A percentile compares a stretch with the other conserved stretches of the same genome.
phyloP scores from a whole-genome alignment of 2,113 vertebrate genomes.

The Cyprinodon brontotheroides region DNA sequence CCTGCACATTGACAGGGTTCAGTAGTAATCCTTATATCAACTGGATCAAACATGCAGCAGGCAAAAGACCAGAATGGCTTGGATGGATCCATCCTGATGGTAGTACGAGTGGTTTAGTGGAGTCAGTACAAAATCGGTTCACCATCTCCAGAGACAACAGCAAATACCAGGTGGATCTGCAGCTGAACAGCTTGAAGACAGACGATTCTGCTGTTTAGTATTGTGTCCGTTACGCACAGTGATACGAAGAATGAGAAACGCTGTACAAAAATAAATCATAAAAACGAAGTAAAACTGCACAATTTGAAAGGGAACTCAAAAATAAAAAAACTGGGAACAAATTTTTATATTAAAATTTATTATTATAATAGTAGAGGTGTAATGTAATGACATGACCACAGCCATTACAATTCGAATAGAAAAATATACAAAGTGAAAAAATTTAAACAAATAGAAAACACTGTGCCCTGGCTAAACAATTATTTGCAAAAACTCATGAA shows the following conservation, averaged over 20 bases:
- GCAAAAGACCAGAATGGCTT: background rate
- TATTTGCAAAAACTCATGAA: too few relatives aligned
- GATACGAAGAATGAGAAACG: background rate
- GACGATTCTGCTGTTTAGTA: background rate
- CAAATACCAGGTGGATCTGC: background rate
- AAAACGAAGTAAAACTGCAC: constrained; percentile 11
- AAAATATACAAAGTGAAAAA: too few relatives aligned
- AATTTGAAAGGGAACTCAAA: background rate
- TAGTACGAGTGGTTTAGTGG: background rate
- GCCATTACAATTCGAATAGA: too few relatives aligned
- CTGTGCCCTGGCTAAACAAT: too few relatives aligned
- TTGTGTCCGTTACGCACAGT: background rate
- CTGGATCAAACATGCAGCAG: background rate
- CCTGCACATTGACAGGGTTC: too few relatives aligned
- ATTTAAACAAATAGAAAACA: too few relatives aligned
- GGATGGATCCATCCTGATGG: background rate
- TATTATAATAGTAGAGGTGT: too few relatives aligned
- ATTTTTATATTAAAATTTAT: too few relatives aligned
- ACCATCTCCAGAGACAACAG: background rate
- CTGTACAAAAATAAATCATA: constrained; percentile 8
- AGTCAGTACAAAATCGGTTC: background rate
- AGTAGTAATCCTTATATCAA: too few relatives aligned
- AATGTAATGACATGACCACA: too few relatives aligned
- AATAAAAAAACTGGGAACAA: too few relatives aligned
- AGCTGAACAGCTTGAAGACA: background rate